Conservation (phyloP, 1,140 invertebrate genomes). For the Tetramorium parvispinum region DNA sequence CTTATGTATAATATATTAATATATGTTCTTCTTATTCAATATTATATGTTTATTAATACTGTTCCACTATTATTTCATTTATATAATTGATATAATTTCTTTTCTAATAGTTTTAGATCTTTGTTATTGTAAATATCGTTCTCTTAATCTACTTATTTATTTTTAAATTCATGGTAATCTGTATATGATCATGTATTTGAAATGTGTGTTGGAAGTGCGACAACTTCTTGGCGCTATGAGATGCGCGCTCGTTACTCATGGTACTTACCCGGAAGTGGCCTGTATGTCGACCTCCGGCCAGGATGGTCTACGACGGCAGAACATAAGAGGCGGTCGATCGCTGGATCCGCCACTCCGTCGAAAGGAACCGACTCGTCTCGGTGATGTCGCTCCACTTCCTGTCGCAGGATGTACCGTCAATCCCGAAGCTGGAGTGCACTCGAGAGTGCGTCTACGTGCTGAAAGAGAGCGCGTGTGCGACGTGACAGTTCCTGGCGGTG, state of each 20-base stretch:
- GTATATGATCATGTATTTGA: not conserved
- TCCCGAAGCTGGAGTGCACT: constrained; percentile 75
- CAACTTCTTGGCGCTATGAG: not conserved
- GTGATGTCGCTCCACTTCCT: constrained; percentile 71
- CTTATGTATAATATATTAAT: no score
- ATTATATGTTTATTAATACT: not conserved
- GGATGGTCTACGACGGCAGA: constrained; percentile 91
- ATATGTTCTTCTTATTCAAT: not conserved
- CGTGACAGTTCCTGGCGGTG: constrained; percentile 88
- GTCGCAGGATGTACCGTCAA: constrained; percentile 85
- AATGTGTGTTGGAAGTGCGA: not conserved
- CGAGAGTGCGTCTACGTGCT: constrained; percentile 79
- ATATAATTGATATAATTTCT: not conserved
- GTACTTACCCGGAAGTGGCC: constrained; percentile 91
- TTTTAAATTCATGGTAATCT: not conserved
- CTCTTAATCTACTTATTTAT: not conserved
- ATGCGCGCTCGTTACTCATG: not conserved
- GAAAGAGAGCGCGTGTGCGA: constrained; percentile 77
- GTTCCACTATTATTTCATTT: not conserved
- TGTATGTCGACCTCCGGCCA: constrained; percentile 94
- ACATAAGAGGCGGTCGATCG: constrained; percentile 88
- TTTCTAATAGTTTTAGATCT: not conserved
- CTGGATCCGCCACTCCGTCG: constrained; percentile 84
- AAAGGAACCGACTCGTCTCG: constrained; percentile 74
- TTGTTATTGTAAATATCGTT: not conserved